Evolutionary conservation across 2,797 vertebrate species (phyloP).

Genomic region (Champsocephalus esox): DNA sequence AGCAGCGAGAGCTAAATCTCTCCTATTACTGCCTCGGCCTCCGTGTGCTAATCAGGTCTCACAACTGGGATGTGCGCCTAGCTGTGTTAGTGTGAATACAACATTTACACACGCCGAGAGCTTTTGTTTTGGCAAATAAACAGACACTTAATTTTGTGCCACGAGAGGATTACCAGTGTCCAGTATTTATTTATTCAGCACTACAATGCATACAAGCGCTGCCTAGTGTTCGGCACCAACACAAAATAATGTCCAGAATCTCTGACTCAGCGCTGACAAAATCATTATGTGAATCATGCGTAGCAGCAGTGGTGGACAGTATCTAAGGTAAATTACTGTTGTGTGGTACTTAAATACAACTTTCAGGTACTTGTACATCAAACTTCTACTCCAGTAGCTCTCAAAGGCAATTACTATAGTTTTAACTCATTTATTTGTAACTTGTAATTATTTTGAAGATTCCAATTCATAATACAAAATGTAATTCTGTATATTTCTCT

Average conservation of each 20-base stretch:
- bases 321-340: too few species aligned
- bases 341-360: too few species aligned
- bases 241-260: constrained; percentile 23
- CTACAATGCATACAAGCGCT: constrained; percentile 23
- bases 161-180: constrained; percentile 61
- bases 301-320: not conserved
- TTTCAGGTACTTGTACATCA: too few species aligned
- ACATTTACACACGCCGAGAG: constrained; percentile 49
- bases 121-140: constrained; percentile 66
- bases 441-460: too few species aligned
- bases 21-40: constrained; percentile 61
- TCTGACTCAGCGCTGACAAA: constrained; percentile 22
- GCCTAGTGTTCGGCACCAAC: constrained; percentile 25
- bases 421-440: too few species aligned
- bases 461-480: too few species aligned
- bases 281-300: constrained; percentile 3
- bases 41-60: constrained; percentile 68
- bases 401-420: too few species aligned
- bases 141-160: constrained; percentile 49
- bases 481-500: too few species aligned
- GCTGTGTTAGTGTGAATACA: constrained; percentile 52
- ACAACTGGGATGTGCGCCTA: constrained; percentile 49
- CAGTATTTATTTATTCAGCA: constrained; percentile 51
- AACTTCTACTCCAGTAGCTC: too few species aligned
- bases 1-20: constrained; percentile 65